These are phyloP conservation scores for Trogon melanurus DNA, from an alignment of 2,113 vertebrate species.

Conservation along the genomic window DNA sequence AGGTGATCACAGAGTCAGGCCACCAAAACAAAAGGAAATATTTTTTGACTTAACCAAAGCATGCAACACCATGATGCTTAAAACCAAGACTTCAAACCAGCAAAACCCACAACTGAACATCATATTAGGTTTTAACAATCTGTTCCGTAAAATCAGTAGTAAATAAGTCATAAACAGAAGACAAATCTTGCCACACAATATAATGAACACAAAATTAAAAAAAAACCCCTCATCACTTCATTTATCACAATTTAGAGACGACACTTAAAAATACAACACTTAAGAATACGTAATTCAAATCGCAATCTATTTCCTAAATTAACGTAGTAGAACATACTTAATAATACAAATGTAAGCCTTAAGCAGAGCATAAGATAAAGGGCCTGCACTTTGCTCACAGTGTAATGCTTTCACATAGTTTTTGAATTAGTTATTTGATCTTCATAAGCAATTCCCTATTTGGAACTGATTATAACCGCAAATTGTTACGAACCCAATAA, in stretches of 20 bases:
- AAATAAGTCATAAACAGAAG: background rate
- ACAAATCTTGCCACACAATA: background rate
- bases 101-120: background rate
- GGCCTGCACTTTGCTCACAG: background rate
- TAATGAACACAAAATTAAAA: background rate
- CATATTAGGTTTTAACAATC: background rate
- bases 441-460: slow-evolving; percentile 1
- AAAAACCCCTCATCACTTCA: background rate
- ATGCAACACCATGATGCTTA: background rate
- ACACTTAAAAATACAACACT: background rate
- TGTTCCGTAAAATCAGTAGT: background rate
- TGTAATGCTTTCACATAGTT: background rate
- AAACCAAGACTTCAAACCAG: background rate
- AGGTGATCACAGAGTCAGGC: slow-evolving; percentile 59
- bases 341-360: slow-evolving; percentile 33
- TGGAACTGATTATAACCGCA: slow-evolving; percentile 14
- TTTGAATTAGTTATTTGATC: slow-evolving; percentile 1
- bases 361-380: slow-evolving; percentile 10
- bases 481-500: slow-evolving; percentile 33
- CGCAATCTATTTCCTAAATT: slow-evolving; percentile 33
- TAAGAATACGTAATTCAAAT: slow-evolving; percentile 28
- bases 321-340: slow-evolving; percentile 1
- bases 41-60: slow-evolving; percentile 15
- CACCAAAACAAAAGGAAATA: slow-evolving; percentile 20
- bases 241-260: slow-evolving; percentile 7